phyloP scores from a whole-genome alignment of 2,113 vertebrate genomes.

The Calidris pugnax region DNA sequence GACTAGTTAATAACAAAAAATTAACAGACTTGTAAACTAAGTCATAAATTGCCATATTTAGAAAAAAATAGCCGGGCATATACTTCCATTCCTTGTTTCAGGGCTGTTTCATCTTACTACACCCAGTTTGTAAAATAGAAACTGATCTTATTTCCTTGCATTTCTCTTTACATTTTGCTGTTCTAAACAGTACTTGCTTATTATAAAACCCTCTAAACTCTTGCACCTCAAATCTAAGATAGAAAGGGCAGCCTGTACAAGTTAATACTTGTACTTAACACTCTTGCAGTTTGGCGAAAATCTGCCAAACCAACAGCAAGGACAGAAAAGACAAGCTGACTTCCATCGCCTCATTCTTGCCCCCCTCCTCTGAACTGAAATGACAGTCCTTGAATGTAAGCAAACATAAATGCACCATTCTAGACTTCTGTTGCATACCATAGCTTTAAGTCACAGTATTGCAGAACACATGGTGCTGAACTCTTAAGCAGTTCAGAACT shows the following conservation, averaged over 20 bases:
- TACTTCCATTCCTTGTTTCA: slow-evolving; percentile 51
- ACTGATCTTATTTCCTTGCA: neutral
- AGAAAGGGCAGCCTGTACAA: neutral
- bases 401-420: slow-evolving; percentile 4
- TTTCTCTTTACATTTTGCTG: slow-evolving; percentile 2
- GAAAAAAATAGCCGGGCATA: slow-evolving; percentile 31
- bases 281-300: neutral
- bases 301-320: neutral
- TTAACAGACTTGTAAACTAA: slow-evolving; percentile 35
- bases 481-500: slow-evolving; percentile 15
- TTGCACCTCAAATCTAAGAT: neutral
- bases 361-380: neutral
- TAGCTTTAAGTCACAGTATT: slow-evolving; percentile 27
- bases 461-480: neutral
- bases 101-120: slow-evolving; percentile 38
- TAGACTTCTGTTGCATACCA: neutral
- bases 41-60: slow-evolving; percentile 35
- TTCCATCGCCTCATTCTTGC: neutral
- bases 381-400: neutral
- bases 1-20: slow-evolving; percentile 47
- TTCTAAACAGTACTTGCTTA: neutral
- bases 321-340: neutral
- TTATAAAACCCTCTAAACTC: neutral
- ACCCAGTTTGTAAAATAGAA: slow-evolving; percentile 9
- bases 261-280: neutral